A percentile compares a stretch with the other conserved stretches of the same genome.
These are phyloP conservation scores for Copidosoma floridanum DNA, from an alignment of 1,140 invertebrate genomes.

Conservation along the genomic window DNA sequence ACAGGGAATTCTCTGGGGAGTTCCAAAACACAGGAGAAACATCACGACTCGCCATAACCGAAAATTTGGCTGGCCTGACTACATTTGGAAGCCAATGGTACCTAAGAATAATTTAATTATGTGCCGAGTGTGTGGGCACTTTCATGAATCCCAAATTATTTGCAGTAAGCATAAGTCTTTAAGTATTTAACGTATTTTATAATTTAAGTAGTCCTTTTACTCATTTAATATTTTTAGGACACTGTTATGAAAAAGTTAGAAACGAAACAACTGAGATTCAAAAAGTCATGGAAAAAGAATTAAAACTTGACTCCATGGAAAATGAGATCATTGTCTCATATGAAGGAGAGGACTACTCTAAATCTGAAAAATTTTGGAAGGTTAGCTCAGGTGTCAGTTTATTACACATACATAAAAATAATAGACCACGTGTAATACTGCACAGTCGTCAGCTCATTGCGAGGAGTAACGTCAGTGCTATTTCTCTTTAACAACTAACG, in stretches of 20 bases:
- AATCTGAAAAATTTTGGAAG: conserved; percentile 57
- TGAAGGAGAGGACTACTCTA: conserved; percentile 69
- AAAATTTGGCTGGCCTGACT: conserved; percentile 68
- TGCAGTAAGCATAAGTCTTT: conserved; percentile 78
- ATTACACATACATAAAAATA: no score
- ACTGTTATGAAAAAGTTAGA: conserved; percentile 80
- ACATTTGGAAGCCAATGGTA: conserved; percentile 65
- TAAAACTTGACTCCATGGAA: conserved; percentile 72
- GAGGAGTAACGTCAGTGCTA: no score
- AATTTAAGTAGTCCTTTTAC: neutral
- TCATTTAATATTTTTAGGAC: conserved; percentile 45
- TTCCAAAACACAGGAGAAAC: conserved; percentile 74
- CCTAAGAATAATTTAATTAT: conserved; percentile 73
- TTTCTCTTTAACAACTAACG: no score
- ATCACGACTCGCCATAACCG: conserved; percentile 70
- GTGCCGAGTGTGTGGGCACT: conserved; percentile 78
- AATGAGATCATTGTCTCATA: conserved; percentile 83
- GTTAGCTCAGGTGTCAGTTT: no score
- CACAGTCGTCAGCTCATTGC: no score
- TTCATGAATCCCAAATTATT: conserved; percentile 71
- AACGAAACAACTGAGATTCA: conserved; percentile 77
- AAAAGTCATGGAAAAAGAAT: conserved; percentile 67
- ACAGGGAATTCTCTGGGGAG: conserved; percentile 78
- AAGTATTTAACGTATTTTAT: conserved; percentile 6
- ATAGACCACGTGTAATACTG: no score